Evolutionary conservation across 2,113 vertebrate genomes (phyloP).

Genomic region (Limanda limanda): DNA sequence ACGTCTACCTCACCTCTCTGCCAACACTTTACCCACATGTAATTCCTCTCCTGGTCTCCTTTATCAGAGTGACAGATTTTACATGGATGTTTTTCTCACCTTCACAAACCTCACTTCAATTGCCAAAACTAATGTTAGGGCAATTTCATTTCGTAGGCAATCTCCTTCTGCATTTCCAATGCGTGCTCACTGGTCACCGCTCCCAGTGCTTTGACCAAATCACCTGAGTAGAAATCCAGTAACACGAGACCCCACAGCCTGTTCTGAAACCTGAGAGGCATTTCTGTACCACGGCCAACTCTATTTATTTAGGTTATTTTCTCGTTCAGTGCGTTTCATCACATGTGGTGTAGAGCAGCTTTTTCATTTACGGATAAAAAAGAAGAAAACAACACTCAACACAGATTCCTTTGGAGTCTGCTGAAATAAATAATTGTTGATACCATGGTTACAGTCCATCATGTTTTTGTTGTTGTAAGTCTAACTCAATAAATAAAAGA

Average conservation of each 20-base stretch:
- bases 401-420: slow-evolving; percentile 23
- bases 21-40: slow-evolving; percentile 19
- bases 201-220: slow-evolving; percentile 37
- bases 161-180: slow-evolving; percentile 37
- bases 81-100: slow-evolving; percentile 37
- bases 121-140: slow-evolving; percentile 26
- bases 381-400: neutral
- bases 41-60: slow-evolving; percentile 21
- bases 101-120: slow-evolving; percentile 50
- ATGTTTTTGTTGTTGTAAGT: neutral
- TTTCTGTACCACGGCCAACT: slow-evolving; percentile 33
- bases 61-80: slow-evolving; percentile 29
- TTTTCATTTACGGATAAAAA: slow-evolving; percentile 15
- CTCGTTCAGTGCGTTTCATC: slow-evolving; percentile 61
- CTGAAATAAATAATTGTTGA: slow-evolving; percentile 36
- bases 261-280: slow-evolving; percentile 46
- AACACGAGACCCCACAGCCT: slow-evolving; percentile 33
- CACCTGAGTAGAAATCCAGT: slow-evolving; percentile 42
- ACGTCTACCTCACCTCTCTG: slow-evolving; percentile 37
- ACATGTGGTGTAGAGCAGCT: slow-evolving; percentile 23
- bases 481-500: slow-evolving; percentile 19
- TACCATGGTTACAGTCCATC: slow-evolving; percentile 16
- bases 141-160: slow-evolving; percentile 28
- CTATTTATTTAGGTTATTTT: slow-evolving; percentile 50
- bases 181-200: slow-evolving; percentile 44